These are phyloP conservation scores for Ctenoplectra terminalis DNA, from an alignment of 1,140 invertebrate genomes.

Conservation along the genomic window DNA sequence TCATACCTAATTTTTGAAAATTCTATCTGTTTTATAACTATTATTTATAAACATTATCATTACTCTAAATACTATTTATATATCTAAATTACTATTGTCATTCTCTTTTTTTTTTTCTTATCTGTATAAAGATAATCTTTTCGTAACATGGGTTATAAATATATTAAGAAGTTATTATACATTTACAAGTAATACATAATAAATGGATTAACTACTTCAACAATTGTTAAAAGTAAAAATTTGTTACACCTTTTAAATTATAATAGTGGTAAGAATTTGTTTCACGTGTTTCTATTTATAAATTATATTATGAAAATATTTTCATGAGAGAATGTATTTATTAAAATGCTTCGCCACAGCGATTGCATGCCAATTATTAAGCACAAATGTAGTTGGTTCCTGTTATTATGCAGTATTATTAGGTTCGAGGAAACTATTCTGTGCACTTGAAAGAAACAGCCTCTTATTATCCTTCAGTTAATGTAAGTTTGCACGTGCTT, in stretches of 20 bases:
- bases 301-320: not conserved
- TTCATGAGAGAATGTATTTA: constrained; percentile 31
- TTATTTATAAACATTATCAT: too few species aligned
- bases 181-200: not conserved
- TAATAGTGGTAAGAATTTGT: constrained; percentile 32
- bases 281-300: constrained; percentile 28
- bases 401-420: constrained; percentile 54
- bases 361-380: constrained; percentile 58
- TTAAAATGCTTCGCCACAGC: constrained; percentile 59
- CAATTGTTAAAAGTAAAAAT: not conserved
- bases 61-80: too few species aligned
- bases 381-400: constrained; percentile 61
- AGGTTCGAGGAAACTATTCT: constrained; percentile 56
- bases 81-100: too few species aligned
- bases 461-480: constrained; percentile 70
- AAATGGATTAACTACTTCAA: not conserved
- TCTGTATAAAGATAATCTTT: not conserved
- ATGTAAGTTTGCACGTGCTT: constrained; percentile 72
- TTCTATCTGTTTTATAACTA: too few species aligned
- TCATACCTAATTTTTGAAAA: not conserved
- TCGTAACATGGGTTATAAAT: not conserved
- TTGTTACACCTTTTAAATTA: not conserved
- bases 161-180: not conserved
- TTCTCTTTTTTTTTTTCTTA: too few species aligned
- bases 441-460: constrained; percentile 78